Percentiles rank a stretch among this genome's conserved stretches.
These are phyloP conservation scores for Gari tellinella DNA, from an alignment of 2,888 invertebrate species.

Conservation along the genomic window DNA sequence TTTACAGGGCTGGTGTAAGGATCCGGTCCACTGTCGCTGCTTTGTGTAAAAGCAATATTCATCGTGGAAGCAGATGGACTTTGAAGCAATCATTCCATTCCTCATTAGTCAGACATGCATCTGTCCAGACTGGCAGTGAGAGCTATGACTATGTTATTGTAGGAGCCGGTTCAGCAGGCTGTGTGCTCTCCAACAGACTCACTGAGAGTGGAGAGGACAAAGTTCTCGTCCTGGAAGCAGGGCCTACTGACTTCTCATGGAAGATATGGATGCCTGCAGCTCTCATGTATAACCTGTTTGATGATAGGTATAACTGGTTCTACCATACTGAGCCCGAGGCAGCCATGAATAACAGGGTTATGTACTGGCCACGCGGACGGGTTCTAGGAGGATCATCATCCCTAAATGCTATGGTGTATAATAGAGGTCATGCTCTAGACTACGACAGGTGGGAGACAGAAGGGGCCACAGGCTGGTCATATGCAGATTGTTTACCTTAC, in stretches of 20 bases:
- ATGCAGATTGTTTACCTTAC: constrained; percentile 89
- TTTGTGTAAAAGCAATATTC: no score
- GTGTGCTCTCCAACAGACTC: constrained; percentile 85
- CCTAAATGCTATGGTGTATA: constrained; percentile 93
- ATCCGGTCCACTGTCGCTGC: no score
- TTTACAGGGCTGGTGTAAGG: no score
- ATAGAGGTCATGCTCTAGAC: constrained; percentile 90
- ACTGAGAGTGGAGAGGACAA: constrained; percentile 81
- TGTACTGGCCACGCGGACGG: constrained; percentile 86
- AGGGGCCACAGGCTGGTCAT: constrained; percentile 93
- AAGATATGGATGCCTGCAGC: constrained; percentile 86
- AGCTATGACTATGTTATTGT: constrained; percentile 84
- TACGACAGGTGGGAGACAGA: constrained; percentile 91
- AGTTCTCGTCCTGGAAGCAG: constrained; percentile 85
- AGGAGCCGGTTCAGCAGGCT: constrained; percentile 86
- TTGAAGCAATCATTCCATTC: background rate
- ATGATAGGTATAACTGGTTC: constrained; percentile 84
- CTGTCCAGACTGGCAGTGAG: background rate
- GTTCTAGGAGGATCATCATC: constrained; percentile 94
- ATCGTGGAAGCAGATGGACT: no score
- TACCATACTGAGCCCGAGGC: constrained; percentile 85
- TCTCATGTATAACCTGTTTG: constrained; percentile 85
- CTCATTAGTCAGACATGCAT: background rate
- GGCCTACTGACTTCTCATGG: constrained; percentile 85
- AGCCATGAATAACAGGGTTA: constrained; percentile 83